These are phyloP conservation scores for Triplophysa rosa DNA, from an alignment of 2,113 vertebrate species.

Conservation along the genomic window DNA sequence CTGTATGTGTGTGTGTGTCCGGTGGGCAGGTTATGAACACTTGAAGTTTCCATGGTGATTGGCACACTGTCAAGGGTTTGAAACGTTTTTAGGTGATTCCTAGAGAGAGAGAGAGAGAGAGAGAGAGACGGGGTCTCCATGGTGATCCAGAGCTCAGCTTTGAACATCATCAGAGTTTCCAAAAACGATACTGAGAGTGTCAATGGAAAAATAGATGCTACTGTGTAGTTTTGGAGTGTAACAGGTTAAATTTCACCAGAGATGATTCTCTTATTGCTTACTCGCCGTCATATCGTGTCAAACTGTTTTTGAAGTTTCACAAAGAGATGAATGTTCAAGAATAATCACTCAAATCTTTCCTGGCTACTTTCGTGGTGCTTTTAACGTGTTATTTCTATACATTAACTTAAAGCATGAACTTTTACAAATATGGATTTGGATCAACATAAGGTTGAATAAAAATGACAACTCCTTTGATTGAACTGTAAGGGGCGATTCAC, in stretches of 20 bases:
- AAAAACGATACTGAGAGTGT: neutral
- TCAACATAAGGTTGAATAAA: no score
- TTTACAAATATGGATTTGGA: no score
- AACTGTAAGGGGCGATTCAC: no score
- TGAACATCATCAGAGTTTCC: neutral
- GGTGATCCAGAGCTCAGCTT: constrained; percentile 24
- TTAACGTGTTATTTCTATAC: no score
- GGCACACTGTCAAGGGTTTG: constrained; percentile 22
- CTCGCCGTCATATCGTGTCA: neutral
- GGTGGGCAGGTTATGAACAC: constrained; percentile 24
- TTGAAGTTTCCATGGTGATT: constrained; percentile 41
- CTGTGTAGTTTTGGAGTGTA: neutral
- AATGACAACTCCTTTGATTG: no score
- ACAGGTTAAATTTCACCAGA: neutral
- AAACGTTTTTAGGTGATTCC: constrained; percentile 33
- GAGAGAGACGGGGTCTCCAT: constrained; percentile 34
- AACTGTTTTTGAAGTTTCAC: no score
- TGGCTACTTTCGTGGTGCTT: no score
- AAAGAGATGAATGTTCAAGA: no score
- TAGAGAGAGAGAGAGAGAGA: constrained; percentile 28
- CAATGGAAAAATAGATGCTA: neutral
- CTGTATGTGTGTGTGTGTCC: neutral
- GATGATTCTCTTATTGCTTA: neutral
- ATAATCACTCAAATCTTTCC: neutral
- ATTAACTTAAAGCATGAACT: no score